Percentiles rank a stretch among this genome's conserved stretches.
These are phyloP conservation scores for Chascanopsetta lugubris DNA, from an alignment of 2,113 vertebrate species.

Conservation along the genomic window DNA sequence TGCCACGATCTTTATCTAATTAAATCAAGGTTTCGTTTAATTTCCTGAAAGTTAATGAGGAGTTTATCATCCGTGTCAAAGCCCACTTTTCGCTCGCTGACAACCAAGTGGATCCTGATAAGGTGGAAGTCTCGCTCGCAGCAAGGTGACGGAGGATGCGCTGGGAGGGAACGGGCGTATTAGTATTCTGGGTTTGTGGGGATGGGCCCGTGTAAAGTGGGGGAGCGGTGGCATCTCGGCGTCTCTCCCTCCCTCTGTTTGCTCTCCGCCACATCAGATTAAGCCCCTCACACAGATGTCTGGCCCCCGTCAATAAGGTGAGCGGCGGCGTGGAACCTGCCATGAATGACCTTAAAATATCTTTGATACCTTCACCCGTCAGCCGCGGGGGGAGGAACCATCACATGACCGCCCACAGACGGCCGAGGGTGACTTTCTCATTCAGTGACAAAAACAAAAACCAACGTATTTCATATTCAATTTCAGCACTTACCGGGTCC, in stretches of 20 bases:
- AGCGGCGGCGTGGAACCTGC: conserved; percentile 51
- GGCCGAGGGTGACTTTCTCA: neutral
- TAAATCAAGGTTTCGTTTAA: conserved; percentile 74
- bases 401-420: too few species aligned
- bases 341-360: conserved; percentile 48
- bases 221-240: conserved; percentile 17
- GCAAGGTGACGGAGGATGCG: conserved; percentile 53
- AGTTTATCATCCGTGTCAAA: conserved; percentile 68
- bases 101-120: conserved; percentile 48
- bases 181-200: conserved; percentile 41
- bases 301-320: conserved; percentile 42
- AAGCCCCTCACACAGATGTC: conserved; percentile 32
- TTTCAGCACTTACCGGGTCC: conserved; percentile 22
- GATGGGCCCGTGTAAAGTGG: conserved; percentile 19
- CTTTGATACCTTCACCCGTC: conserved; percentile 47
- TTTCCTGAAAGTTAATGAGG: conserved; percentile 79
- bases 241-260: conserved; percentile 30
- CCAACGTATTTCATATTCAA: conserved; percentile 24
- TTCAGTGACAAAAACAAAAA: conserved; percentile 23
- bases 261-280: conserved; percentile 49
- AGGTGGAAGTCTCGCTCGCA: conserved; percentile 33
- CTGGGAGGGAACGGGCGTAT: conserved; percentile 29
- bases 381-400: conserved; percentile 22
- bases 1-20: conserved; percentile 76
- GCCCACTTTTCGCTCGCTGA: conserved; percentile 57